Percentiles rank a stretch among this genome's conserved stretches.
Evolutionary conservation across 2,113 vertebrate genomes (phyloP).

Genomic region (Naja naja): DNA sequence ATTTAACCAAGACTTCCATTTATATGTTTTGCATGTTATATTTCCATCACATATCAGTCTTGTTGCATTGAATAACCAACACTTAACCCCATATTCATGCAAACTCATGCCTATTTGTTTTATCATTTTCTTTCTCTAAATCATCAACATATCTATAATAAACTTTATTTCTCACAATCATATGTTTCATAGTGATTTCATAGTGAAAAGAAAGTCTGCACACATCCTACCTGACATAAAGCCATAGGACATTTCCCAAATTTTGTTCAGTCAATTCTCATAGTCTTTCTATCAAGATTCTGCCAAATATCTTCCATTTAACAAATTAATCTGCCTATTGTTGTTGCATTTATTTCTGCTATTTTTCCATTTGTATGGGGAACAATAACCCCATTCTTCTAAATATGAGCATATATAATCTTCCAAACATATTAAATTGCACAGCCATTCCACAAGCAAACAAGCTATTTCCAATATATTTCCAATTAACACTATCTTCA

Average conservation of each 20-base stretch:
- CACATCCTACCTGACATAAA: neutral
- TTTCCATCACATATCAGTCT: neutral
- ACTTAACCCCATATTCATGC: neutral
- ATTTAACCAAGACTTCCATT: neutral
- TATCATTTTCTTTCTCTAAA: neutral
- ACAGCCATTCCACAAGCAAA: neutral
- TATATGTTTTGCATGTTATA: neutral
- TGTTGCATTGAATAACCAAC: neutral
- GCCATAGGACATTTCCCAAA: neutral
- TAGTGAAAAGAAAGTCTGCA: neutral
- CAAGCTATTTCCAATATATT: neutral
- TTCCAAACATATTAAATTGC: neutral
- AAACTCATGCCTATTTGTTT: neutral
- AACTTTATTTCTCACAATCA: neutral
- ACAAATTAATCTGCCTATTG: neutral
- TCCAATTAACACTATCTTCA: neutral
- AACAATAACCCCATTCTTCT: neutral
- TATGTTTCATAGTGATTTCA: neutral
- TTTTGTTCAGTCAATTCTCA: neutral
- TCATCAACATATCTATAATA: neutral
- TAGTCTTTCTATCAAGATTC: neutral
- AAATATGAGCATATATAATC: neutral
- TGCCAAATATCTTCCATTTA: neutral
- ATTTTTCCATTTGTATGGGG: neutral
- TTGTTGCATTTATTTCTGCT: neutral